Percentiles rank a stretch among this genome's conserved stretches.
phyloP scores from a whole-genome alignment of 2,113 vertebrate genomes.

The Chloebia gouldiae region DNA sequence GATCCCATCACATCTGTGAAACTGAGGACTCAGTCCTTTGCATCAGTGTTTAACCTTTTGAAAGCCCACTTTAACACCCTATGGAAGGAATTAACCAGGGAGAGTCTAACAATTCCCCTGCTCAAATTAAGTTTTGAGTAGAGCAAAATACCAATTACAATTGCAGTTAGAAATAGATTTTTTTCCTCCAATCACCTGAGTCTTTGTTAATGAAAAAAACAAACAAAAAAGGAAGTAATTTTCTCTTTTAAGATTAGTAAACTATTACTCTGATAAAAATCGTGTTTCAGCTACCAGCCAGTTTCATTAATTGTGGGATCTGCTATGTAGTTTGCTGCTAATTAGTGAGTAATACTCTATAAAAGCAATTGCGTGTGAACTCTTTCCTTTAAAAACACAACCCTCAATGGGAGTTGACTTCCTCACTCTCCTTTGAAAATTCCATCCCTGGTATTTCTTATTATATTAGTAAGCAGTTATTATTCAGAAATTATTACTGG shows the following conservation, averaged over 20 bases:
- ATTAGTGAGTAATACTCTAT: slow-evolving; percentile 34
- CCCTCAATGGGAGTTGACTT: slow-evolving; percentile 30
- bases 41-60: background rate
- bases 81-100: background rate
- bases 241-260: slow-evolving; percentile 15
- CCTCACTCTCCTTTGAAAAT: slow-evolving; percentile 32
- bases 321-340: slow-evolving; percentile 5
- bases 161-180: background rate
- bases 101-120: background rate
- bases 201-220: background rate
- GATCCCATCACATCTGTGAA: background rate
- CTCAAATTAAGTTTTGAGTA: background rate
- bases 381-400: slow-evolving; percentile 51
- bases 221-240: background rate
- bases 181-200: background rate
- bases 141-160: background rate
- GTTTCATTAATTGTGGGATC: slow-evolving; percentile 15
- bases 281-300: background rate
- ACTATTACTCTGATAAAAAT: slow-evolving; percentile 1
- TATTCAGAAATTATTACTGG: slow-evolving; percentile 22
- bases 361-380: slow-evolving; percentile 37
- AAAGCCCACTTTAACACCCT: background rate
- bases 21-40: background rate
- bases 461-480: slow-evolving; percentile 51
- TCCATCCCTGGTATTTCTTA: slow-evolving; percentile 37